Percentiles rank a stretch among this genome's conserved stretches.
Evolutionary conservation across 1,140 invertebrate genomes (phyloP).

Genomic region (Polypedilum pembai): DNA sequence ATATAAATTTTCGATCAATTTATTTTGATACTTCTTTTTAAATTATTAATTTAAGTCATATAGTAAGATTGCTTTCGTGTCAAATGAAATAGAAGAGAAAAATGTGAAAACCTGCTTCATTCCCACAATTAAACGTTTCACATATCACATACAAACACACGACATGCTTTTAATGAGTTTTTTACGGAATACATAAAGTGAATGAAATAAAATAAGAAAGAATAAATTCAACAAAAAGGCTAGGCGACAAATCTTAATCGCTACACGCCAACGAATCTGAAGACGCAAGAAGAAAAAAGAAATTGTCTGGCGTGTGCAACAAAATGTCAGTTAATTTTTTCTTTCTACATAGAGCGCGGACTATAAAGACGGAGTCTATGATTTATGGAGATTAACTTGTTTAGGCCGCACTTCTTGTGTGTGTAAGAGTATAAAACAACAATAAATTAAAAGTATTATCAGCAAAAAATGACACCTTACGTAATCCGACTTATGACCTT

Average conservation of each 20-base stretch:
- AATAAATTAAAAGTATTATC: constrained; percentile 23
- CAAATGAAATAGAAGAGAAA: too few relatives aligned
- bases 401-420: neutral
- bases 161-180: too few relatives aligned
- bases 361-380: neutral
- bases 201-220: neutral
- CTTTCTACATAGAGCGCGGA: neutral
- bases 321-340: constrained; percentile 23
- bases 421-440: neutral
- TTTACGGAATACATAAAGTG: too few relatives aligned
- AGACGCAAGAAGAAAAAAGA: neutral
- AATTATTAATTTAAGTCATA: too few relatives aligned
- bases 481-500: neutral
- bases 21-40: too few relatives aligned
- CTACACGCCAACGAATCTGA: neutral
- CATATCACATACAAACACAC: too few relatives aligned
- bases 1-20: too few relatives aligned
- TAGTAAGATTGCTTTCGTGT: too few relatives aligned
- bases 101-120: too few relatives aligned
- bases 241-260: constrained; percentile 26
- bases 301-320: constrained; percentile 23
- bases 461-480: constrained; percentile 21
- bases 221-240: neutral
- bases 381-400: constrained; percentile 26
- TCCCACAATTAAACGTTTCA: too few relatives aligned